Conservation (phyloP, 2,888 invertebrate species). For the Rutpela maculata region DNA sequence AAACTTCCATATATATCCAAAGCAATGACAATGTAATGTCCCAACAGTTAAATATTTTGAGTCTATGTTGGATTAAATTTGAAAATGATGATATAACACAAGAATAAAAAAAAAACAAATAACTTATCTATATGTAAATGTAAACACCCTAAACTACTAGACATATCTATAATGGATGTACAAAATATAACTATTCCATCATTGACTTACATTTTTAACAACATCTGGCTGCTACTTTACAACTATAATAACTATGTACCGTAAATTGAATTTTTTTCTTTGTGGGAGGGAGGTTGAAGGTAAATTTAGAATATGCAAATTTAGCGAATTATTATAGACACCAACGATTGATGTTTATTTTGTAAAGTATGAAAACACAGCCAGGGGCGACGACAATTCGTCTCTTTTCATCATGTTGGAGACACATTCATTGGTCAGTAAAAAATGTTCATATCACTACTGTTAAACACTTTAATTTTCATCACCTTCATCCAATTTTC, state of each 20-base stretch:
- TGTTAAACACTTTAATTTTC: constrained; percentile 67
- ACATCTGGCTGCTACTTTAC: constrained; percentile 65
- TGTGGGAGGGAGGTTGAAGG: constrained; percentile 17
- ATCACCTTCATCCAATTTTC: constrained; percentile 82
- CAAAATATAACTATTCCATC: constrained; percentile 65
- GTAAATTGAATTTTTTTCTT: constrained; percentile 5
- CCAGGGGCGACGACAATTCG: constrained; percentile 62
- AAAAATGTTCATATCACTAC: constrained; percentile 65
- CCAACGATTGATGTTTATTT: constrained; percentile 50
- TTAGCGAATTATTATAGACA: constrained; percentile 48
- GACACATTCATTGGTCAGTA: constrained; percentile 67
- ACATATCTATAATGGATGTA: constrained; percentile 65
- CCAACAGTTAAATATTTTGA: constrained; percentile 27
- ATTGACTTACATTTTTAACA: constrained; percentile 64
- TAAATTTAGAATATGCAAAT: constrained; percentile 36
- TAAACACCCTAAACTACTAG: constrained; percentile 64
- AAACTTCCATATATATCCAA: constrained; percentile 12
- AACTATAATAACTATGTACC: constrained; percentile 43
- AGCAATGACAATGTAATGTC: constrained; percentile 35
- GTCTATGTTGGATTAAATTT: constrained; percentile 54
- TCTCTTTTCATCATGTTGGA: constrained; percentile 64
- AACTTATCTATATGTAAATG: constrained; percentile 61
- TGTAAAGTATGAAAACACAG: constrained; percentile 67
- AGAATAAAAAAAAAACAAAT: constrained; percentile 61
- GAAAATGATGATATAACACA: constrained; percentile 55